Conservation (phyloP, 2,797 vertebrate genomes). For the Leptoclinus maculatus region DNA sequence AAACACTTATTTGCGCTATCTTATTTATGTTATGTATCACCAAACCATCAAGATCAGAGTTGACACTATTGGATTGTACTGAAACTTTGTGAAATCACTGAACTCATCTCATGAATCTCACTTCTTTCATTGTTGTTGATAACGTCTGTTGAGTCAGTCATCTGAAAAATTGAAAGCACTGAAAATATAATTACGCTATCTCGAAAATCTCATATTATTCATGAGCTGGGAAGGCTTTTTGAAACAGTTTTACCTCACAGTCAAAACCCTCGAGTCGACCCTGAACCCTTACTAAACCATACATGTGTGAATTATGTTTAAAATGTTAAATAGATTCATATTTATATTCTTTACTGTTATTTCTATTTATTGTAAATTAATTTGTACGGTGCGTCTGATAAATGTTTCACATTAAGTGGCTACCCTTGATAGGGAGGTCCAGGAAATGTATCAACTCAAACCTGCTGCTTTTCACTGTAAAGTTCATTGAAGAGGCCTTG, state of each 20-base stretch:
- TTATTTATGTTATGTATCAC: constrained; percentile 63
- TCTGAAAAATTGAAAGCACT: constrained; percentile 43
- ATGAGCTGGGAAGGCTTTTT: constrained; percentile 31
- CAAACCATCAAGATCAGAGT: constrained; percentile 44
- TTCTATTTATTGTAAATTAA: constrained; percentile 87
- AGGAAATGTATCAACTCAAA: constrained; percentile 58
- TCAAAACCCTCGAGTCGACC: constrained; percentile 29
- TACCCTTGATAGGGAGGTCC: constrained; percentile 36
- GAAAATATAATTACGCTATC: constrained; percentile 41
- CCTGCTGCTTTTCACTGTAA: constrained; percentile 70
- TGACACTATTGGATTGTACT: constrained; percentile 66
- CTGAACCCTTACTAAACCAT: constrained; percentile 43
- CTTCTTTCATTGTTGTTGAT: constrained; percentile 29
- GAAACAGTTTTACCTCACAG: constrained; percentile 59
- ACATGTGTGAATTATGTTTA: constrained; percentile 61
- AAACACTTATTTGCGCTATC: constrained; percentile 53
- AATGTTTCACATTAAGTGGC: constrained; percentile 44
- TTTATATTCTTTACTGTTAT: constrained; percentile 79
- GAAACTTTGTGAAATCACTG: constrained; percentile 18
- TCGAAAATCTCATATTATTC: constrained; percentile 33
- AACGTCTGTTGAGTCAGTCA: constrained; percentile 22
- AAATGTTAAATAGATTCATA: constrained; percentile 77
- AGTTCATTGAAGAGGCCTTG: constrained; percentile 69
- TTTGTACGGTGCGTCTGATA: constrained; percentile 52
- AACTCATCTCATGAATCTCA: constrained; percentile 16